phyloP scores from a whole-genome alignment of 2,888 invertebrate genomes.

The Sphecodes monilicornis region DNA sequence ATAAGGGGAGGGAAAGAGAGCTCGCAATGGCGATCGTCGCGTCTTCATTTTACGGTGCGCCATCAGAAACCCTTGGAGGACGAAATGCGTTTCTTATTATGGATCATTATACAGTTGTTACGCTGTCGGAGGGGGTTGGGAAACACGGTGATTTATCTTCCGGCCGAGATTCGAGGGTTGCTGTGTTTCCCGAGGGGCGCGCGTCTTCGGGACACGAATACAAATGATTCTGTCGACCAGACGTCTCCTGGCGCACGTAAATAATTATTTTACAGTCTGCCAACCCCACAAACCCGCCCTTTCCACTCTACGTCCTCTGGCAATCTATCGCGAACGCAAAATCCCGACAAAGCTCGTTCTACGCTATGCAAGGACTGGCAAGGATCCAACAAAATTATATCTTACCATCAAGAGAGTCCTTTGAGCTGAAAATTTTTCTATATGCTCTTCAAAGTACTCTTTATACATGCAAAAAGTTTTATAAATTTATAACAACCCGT shows the following conservation, averaged over 20 bases:
- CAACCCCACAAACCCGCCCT: conserved; percentile 11
- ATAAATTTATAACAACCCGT: not conserved
- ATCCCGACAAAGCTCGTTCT: not conserved
- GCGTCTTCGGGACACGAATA: conserved; percentile 37
- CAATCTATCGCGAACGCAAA: not conserved
- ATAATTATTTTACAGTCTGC: conserved; percentile 54
- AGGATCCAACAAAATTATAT: not conserved
- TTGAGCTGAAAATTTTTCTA: not conserved
- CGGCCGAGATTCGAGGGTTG: conserved; percentile 26
- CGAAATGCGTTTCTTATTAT: conserved; percentile 61
- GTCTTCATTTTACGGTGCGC: conserved; percentile 5
- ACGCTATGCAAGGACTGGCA: not conserved
- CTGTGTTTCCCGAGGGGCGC: not conserved
- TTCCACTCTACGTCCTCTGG: not conserved
- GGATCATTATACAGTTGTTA: conserved; percentile 57
- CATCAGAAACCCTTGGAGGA: conserved; percentile 37
- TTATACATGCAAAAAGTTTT: not conserved
- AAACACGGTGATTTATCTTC: conserved; percentile 51
- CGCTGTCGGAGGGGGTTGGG: conserved; percentile 1
- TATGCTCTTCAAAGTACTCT: too few relatives aligned
- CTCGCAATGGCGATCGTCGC: conserved; percentile 11
- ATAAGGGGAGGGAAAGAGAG: not conserved
- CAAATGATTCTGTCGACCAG: conserved; percentile 34
- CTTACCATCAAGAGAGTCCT: too few relatives aligned
- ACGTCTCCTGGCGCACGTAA: conserved; percentile 21